These are phyloP conservation scores for Anabas testudineus DNA, from an alignment of 2,797 vertebrate genomes.

Conservation along the genomic window DNA sequence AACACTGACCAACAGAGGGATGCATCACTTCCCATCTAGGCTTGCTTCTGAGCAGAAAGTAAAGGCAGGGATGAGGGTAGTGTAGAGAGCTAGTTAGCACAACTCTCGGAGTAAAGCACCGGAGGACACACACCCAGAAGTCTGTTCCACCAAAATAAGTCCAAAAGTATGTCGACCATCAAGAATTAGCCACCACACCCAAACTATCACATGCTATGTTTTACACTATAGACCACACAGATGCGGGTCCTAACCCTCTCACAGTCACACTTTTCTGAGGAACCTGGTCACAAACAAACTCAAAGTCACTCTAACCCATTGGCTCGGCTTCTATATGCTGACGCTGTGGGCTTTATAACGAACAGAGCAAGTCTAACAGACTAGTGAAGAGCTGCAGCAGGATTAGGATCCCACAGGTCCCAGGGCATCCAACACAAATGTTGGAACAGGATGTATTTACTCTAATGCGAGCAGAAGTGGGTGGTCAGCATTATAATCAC, in stretches of 20 bases:
- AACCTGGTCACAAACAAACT: constrained; percentile 7
- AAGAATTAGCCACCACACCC: constrained; percentile 34
- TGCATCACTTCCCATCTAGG: constrained; percentile 20
- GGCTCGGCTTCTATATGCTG: not conserved
- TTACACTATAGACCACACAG: constrained; percentile 2
- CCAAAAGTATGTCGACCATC: not conserved
- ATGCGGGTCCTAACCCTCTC: constrained; percentile 6
- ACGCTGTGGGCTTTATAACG: not conserved
- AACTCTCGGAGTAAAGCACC: constrained; percentile 7
- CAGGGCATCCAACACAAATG: constrained; percentile 34
- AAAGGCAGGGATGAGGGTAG: too few species aligned
- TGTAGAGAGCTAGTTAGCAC: not conserved
- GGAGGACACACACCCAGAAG: constrained; percentile 26
- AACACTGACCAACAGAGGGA: constrained; percentile 19
- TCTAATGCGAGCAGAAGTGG: constrained; percentile 44
- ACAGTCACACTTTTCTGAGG: not conserved
- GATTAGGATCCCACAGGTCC: constrained; percentile 40
- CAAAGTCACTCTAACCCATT: constrained; percentile 1
- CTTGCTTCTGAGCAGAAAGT: not conserved
- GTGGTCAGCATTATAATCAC: constrained; percentile 26
- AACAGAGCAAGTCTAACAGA: constrained; percentile 2
- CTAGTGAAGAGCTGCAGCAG: constrained; percentile 23
- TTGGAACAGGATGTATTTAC: constrained; percentile 48
- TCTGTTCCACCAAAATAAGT: constrained; percentile 11
- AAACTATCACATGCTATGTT: constrained; percentile 4